phyloP scores from a whole-genome alignment of 2,888 invertebrate species.

The Drosophila mercatorum region DNA sequence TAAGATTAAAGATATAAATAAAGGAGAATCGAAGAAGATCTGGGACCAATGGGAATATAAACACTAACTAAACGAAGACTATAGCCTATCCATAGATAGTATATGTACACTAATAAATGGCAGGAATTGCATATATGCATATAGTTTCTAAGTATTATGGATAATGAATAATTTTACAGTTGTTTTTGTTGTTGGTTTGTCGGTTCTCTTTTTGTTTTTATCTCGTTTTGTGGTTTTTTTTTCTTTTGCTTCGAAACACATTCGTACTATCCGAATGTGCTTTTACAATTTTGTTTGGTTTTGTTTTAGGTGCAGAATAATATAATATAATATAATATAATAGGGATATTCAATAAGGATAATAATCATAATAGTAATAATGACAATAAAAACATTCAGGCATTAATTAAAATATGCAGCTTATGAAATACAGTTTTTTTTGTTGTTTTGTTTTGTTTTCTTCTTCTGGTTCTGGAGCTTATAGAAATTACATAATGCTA shows the following conservation, averaged over 20 bases:
- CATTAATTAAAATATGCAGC: constrained; percentile 55
- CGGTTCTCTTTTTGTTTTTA: constrained; percentile 28
- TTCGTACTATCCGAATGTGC: constrained; percentile 50
- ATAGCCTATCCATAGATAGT: neutral
- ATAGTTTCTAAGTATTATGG: constrained; percentile 34
- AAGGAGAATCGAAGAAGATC: neutral
- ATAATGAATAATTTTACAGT: constrained; percentile 60
- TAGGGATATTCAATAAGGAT: constrained; percentile 49
- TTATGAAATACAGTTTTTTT: constrained; percentile 27
- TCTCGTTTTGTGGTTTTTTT: constrained; percentile 28
- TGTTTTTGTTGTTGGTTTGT: constrained; percentile 44
- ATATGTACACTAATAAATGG: constrained; percentile 57
- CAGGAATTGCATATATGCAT: constrained; percentile 56
- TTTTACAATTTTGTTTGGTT: constrained; percentile 39
- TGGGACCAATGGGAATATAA: constrained; percentile 6
- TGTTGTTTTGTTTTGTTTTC: neutral
- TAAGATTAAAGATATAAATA: constrained; percentile 44
- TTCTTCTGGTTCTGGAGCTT: constrained; percentile 8
- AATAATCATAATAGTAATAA: constrained; percentile 46
- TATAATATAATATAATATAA: constrained; percentile 51
- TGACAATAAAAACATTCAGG: constrained; percentile 61
- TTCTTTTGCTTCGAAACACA: constrained; percentile 57
- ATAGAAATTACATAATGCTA: constrained; percentile 49
- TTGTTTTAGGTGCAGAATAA: constrained; percentile 42
- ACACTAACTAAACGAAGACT: constrained; percentile 9